Evolutionary conservation across 2,113 vertebrate species (phyloP).

Genomic region (Macquaria ambigua): DNA sequence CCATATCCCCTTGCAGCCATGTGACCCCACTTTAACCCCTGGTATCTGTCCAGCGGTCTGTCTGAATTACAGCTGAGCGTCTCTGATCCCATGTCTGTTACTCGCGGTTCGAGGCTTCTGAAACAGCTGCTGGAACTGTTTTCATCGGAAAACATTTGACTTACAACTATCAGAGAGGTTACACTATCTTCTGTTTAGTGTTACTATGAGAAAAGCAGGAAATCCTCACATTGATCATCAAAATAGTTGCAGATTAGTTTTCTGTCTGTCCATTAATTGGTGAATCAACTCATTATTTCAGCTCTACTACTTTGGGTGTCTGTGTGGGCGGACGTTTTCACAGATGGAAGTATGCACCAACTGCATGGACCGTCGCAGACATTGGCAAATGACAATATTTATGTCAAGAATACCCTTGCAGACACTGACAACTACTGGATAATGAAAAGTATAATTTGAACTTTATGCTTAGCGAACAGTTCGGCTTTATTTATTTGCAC

Average conservation of each 20-base stretch:
- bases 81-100: constrained; percentile 42
- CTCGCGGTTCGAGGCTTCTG: constrained; percentile 21
- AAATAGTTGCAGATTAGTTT: neutral
- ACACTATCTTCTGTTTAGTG: neutral
- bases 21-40: constrained; percentile 72
- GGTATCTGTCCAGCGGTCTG: constrained; percentile 29
- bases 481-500: neutral
- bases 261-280: constrained; percentile 1
- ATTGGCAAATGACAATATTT: neutral
- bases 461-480: neutral
- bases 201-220: neutral
- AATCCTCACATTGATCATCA: neutral
- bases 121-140: neutral
- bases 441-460: neutral
- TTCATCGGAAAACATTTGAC: neutral
- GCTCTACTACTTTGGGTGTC: neutral
- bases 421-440: neutral
- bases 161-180: neutral
- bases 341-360: constrained; percentile 5
- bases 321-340: constrained; percentile 4
- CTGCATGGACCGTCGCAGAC: neutral
- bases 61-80: constrained; percentile 52
- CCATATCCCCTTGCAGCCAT: constrained; percentile 45
- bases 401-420: neutral
- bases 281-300: constrained; percentile 13